Evolutionary conservation across 2,113 vertebrate species (phyloP).

Genomic region (Mirounga angustirostris): DNA sequence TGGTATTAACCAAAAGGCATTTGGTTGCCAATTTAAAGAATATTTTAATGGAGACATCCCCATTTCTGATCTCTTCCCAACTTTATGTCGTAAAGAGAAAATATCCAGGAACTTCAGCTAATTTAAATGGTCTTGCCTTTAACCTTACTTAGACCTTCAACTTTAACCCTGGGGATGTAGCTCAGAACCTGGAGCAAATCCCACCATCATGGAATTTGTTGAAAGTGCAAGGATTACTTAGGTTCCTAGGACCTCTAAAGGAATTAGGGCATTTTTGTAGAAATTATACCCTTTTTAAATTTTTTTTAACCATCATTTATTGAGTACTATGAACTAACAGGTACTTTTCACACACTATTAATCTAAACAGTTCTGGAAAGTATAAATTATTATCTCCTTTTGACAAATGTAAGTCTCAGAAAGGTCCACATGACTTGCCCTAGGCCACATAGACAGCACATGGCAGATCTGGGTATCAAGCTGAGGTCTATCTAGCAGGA

Average conservation of each 20-base stretch:
- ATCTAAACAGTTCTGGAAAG: background rate
- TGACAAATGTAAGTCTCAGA: background rate
- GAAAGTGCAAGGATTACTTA: background rate
- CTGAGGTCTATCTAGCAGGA: background rate
- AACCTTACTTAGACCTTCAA: background rate
- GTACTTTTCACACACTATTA: background rate
- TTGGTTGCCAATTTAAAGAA: constrained; percentile 32
- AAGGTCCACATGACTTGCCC: background rate
- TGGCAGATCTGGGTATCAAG: background rate
- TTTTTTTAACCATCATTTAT: background rate
- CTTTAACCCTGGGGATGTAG: background rate
- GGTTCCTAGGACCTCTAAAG: background rate
- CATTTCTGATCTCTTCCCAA: background rate
- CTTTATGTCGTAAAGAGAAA: background rate
- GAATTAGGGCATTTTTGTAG: background rate
- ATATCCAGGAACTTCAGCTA: background rate
- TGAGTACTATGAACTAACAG: background rate
- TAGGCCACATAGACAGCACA: background rate
- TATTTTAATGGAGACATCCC: background rate
- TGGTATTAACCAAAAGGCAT: background rate
- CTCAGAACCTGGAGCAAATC: background rate
- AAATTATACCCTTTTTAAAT: background rate
- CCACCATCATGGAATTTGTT: background rate
- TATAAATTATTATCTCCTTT: background rate
- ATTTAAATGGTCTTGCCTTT: constrained; percentile 3